These are phyloP conservation scores for Gallinago stenura DNA, from an alignment of 2,797 vertebrate species.

Conservation along the genomic window DNA sequence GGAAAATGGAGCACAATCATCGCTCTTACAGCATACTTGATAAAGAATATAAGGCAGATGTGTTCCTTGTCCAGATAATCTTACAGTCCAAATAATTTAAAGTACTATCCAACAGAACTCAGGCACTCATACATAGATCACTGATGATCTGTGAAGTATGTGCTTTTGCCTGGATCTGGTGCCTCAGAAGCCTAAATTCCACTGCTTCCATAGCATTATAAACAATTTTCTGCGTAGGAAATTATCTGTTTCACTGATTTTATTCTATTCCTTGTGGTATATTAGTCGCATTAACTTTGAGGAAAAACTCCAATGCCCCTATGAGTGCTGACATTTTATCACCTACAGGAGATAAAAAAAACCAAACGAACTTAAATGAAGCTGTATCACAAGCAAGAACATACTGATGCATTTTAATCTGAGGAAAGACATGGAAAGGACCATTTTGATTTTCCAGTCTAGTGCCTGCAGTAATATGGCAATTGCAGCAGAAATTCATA, in stretches of 20 bases:
- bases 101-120: background rate
- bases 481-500: conserved; percentile 4
- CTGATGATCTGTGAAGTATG: background rate
- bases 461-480: background rate
- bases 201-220: background rate
- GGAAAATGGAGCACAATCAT: conserved; percentile 51
- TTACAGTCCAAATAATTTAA: conserved; percentile 13
- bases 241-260: background rate
- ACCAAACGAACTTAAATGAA: background rate
- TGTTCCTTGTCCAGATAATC: conserved; percentile 3
- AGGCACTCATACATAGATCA: background rate
- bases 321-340: background rate
- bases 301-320: background rate
- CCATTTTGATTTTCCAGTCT: conserved; percentile 8
- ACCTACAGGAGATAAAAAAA: background rate
- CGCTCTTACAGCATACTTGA: conserved; percentile 21
- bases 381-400: background rate
- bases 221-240: background rate
- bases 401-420: background rate
- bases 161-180: background rate
- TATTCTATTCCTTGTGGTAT: background rate
- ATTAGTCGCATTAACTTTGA: background rate
- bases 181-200: background rate
- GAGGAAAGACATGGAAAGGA: background rate
- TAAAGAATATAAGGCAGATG: conserved; percentile 40